Base-by-base conservation (phyloP, 2,113 vertebrate species). In the Tonatia bakeri region DNA sequence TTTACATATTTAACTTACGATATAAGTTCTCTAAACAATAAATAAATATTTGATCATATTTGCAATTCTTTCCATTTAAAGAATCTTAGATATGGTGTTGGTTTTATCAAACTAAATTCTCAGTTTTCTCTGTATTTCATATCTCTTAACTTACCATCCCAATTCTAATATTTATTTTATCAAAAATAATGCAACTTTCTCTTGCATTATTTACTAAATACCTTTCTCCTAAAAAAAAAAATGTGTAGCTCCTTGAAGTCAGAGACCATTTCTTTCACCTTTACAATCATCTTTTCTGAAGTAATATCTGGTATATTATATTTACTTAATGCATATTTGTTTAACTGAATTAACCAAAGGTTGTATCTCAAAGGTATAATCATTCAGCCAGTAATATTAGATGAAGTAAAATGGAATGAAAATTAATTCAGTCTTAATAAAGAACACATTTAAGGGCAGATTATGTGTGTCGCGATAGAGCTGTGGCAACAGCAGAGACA, bases 41-140 rank as follows among this genome's bases (percentile, higher is more conserved):
- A 80, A 28, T 80, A 54, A 88, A 59, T 43, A 73, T 75, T n/a
- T 94, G 40, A 17, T 15, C 65, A 5, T 65, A 61, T 40, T 22
- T 87, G 8, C 77, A 92, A 38, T 80, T 69, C 24, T 94, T 95
- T 90, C 43, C 67, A 73, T 81, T 75, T 40, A 38, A 69, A 69
- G 9, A 67, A 65, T 92, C 20, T 92, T 93, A 86, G 26, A 79
- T 65, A 28, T 87, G 17, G 0, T 73, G 1, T 90, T 91, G 61
- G 69, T 82, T 91, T 96, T 91, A 70, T 45, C 40, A 72, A 92
- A 50, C 56, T 82, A 43, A 94, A 56, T 50, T 93, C 20, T 59
- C 43, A 2, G 1, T 85, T 85, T 64, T 69, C 38, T 84, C 54
- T 16, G 31, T 69, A 20, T 59, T 95, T 86, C 88, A 1, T 56